Evolutionary conservation across 2,113 vertebrate species (phyloP).

Genomic region (Patagioenas fasciata): DNA sequence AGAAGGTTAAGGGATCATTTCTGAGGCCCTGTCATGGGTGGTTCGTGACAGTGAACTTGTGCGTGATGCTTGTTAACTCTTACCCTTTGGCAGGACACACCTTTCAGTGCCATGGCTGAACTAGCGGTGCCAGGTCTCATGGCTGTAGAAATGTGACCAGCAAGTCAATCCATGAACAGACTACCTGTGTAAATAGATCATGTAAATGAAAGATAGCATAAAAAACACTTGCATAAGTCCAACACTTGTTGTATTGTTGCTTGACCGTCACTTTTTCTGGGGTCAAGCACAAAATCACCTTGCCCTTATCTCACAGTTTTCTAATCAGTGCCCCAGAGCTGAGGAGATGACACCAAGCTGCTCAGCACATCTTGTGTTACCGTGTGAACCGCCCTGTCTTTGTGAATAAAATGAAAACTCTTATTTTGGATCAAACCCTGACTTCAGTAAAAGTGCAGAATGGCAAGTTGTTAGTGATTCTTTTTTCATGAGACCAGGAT

Average conservation of each 20-base stretch:
- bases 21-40: neutral
- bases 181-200: neutral
- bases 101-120: rapidly evolving
- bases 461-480: neutral
- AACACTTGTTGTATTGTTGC: neutral
- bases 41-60: neutral
- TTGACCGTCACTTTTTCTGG: neutral
- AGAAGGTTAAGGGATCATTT: neutral
- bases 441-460: neutral
- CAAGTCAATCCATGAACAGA: neutral
- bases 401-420: neutral
- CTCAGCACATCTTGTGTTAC: neutral
- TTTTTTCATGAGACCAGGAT: neutral
- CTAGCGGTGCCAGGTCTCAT: neutral
- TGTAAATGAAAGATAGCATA: neutral
- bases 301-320: neutral
- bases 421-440: neutral
- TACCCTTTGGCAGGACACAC: neutral
- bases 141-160: neutral
- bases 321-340: neutral
- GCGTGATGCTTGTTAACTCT: rapidly evolving
- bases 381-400: rapidly evolving
- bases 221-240: neutral
- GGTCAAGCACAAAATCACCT: neutral
- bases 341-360: neutral